Percentiles rank a stretch among this genome's conserved stretches.
Conservation (phyloP, 2,888 invertebrate genomes). For the Achlya flavicornis region DNA sequence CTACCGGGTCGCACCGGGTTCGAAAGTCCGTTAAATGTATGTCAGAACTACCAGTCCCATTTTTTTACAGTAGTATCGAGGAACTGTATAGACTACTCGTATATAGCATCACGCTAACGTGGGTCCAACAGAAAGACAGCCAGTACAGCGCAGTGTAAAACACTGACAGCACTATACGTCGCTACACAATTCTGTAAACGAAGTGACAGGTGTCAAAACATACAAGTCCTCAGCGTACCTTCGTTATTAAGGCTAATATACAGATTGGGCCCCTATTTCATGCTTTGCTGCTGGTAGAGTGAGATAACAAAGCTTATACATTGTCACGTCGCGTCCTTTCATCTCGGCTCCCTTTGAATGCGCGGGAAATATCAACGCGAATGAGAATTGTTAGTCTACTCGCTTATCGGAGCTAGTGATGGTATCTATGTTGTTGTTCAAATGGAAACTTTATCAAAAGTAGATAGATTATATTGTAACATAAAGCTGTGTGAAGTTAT, state of each 20-base stretch:
- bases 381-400: neutral
- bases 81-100: no score
- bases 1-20: no score
- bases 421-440: neutral
- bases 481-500: neutral
- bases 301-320: constrained; percentile 34
- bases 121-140: no score
- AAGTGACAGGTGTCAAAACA: constrained; percentile 2
- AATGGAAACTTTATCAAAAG: neutral
- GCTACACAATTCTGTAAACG: constrained; percentile 9
- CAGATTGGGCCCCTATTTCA: constrained; percentile 24
- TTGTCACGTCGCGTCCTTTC: constrained; percentile 25
- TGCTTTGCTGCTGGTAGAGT: constrained; percentile 20
- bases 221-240: constrained; percentile 16
- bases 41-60: no score
- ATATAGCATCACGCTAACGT: no score
- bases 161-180: no score
- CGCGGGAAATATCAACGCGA: constrained; percentile 23
- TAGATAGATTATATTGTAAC: no score
- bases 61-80: no score
- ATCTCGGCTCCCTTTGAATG: constrained; percentile 29
- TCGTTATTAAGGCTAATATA: constrained; percentile 21
- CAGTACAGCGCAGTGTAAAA: no score
- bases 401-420: neutral
- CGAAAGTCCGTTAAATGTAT: no score